Evolutionary conservation across 2,888 invertebrate species (phyloP).

Genomic region (Mimas tiliae): DNA sequence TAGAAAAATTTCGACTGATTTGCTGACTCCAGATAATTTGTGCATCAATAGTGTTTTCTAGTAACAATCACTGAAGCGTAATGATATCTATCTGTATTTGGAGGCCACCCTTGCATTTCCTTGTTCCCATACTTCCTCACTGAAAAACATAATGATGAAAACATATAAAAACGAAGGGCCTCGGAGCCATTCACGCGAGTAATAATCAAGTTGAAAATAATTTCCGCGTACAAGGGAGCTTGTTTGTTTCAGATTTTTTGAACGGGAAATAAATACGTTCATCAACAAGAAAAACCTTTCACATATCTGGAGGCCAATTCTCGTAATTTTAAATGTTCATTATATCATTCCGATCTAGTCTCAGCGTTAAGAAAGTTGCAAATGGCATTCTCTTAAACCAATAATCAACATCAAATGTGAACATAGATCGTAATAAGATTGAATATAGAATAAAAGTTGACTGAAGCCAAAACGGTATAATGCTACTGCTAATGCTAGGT

Average conservation of each 20-base stretch:
- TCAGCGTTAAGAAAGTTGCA: no score
- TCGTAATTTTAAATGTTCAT: no score
- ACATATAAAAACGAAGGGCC: constrained; percentile 50
- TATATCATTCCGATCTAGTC: no score
- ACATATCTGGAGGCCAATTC: no score
- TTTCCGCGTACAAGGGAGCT: constrained; percentile 50
- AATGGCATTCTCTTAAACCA: no score
- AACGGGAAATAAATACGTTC: constrained; percentile 26
- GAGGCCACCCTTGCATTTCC: constrained; percentile 56
- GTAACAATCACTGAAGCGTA: constrained; percentile 34
- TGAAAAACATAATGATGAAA: constrained; percentile 48
- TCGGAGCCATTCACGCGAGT: constrained; percentile 56
- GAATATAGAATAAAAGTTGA: no score
- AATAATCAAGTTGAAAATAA: constrained; percentile 51
- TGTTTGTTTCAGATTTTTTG: constrained; percentile 25
- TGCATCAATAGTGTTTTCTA: constrained; percentile 27
- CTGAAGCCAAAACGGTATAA: no score
- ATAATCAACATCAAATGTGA: no score
- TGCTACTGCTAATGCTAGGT: no score
- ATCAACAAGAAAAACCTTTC: constrained; percentile 6
- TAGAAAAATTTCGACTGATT: neutral
- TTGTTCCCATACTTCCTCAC: constrained; percentile 53
- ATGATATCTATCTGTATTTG: constrained; percentile 48
- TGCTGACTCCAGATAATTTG: neutral
- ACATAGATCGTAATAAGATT: no score